Evolutionary conservation across 2,113 vertebrate species (phyloP).

Genomic region (Oncorhynchus gorbuscha): DNA sequence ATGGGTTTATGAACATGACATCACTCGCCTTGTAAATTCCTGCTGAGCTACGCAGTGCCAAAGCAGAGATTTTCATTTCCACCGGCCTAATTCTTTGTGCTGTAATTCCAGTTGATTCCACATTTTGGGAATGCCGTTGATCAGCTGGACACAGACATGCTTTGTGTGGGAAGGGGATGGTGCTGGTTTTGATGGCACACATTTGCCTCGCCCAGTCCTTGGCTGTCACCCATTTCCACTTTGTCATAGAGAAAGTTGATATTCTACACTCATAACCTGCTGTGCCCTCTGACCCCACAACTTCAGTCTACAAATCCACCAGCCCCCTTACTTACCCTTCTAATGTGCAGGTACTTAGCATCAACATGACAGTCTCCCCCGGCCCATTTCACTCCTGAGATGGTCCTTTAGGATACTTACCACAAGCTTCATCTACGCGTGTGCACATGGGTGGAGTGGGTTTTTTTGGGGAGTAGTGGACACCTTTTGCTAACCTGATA

Average conservation of each 20-base stretch:
- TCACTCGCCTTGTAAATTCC: slow-evolving; percentile 54
- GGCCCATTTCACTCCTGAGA: background rate
- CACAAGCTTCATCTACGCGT: background rate
- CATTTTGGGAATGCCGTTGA: slow-evolving; percentile 17
- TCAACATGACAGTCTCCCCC: background rate
- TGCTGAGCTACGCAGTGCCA: slow-evolving; percentile 27
- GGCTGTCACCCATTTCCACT: slow-evolving; percentile 37
- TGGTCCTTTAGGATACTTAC: background rate
- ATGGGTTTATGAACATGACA: slow-evolving; percentile 48
- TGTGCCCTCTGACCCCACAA: slow-evolving; percentile 24
- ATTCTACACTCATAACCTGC: background rate
- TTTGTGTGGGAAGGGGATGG: background rate
- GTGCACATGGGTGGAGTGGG: too few relatives aligned
- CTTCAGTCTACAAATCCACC: background rate
- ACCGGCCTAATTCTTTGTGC: background rate
- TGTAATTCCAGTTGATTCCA: slow-evolving; percentile 4
- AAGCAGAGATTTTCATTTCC: background rate
- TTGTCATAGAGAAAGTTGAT: slow-evolving; percentile 38
- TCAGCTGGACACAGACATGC: background rate
- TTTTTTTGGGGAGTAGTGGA: too few relatives aligned
- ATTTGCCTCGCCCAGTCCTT: slow-evolving; percentile 40
- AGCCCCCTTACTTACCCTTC: background rate
- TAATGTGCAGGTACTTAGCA: background rate
- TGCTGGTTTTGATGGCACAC: slow-evolving; percentile 21
- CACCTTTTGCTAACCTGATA: too few relatives aligned